Percentiles rank a stretch among this genome's conserved stretches.
phyloP scores from a whole-genome alignment of 1,140 invertebrate species.

The Phortica variegata region DNA sequence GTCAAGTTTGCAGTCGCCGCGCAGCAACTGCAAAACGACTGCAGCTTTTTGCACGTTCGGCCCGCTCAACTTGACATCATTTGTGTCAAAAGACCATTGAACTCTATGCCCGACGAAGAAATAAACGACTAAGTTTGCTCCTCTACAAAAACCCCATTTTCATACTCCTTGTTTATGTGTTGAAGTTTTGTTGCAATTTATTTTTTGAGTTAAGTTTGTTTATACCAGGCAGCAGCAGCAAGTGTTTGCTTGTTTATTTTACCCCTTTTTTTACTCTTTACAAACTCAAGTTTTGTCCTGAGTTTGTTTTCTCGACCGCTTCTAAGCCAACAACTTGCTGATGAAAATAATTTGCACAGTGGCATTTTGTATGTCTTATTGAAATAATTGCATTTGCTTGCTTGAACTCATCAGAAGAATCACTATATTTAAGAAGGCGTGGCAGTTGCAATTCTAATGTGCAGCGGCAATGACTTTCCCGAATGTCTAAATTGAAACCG shows the following conservation, averaged over 20 bases:
- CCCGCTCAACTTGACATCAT: constrained; percentile 56
- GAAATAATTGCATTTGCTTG: no score
- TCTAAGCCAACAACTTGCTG: no score
- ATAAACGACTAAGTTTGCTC: constrained; percentile 3
- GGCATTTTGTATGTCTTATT: no score
- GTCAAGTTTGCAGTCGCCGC: background rate
- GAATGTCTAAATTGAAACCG: no score
- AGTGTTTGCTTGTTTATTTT: constrained; percentile 22
- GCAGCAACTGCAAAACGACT: constrained; percentile 5
- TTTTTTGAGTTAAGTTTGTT: constrained; percentile 8
- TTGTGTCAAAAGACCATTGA: constrained; percentile 57
- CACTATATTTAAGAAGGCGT: no score
- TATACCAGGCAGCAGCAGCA: constrained; percentile 12
- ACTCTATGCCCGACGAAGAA: constrained; percentile 37
- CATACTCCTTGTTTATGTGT: constrained; percentile 11
- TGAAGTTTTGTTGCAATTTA: constrained; percentile 29
- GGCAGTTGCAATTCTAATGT: no score
- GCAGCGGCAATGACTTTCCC: no score
- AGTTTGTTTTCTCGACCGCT: no score
- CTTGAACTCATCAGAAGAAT: no score
- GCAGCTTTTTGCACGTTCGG: constrained; percentile 10
- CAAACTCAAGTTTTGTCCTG: no score
- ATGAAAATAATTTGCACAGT: no score
- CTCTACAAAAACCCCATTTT: background rate
- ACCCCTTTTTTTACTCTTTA: no score